These are phyloP conservation scores for Malurus leucopterus DNA, from an alignment of 2,797 vertebrate species.

Conservation along the genomic window DNA sequence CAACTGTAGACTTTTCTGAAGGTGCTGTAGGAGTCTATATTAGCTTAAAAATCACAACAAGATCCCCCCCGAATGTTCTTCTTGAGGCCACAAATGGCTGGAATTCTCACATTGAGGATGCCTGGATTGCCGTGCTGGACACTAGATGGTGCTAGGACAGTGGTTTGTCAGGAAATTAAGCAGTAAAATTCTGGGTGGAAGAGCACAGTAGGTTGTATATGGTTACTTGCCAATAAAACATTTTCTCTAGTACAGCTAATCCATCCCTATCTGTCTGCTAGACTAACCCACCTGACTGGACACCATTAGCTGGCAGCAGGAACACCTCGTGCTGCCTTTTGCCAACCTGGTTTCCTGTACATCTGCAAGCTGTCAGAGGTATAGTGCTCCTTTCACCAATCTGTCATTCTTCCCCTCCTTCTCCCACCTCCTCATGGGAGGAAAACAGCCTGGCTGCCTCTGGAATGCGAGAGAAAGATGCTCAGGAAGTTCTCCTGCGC, in stretches of 20 bases:
- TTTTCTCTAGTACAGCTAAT: slow-evolving; percentile 12
- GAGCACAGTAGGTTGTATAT: neutral
- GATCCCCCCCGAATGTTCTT: accelerated
- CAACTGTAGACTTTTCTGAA: neutral
- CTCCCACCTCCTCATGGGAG: neutral
- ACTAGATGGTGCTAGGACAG: slow-evolving; percentile 58
- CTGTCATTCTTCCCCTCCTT: neutral
- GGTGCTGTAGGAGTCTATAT: neutral
- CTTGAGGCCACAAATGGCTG: accelerated
- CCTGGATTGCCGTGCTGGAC: neutral
- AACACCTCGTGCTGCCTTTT: neutral
- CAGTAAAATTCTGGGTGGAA: neutral
- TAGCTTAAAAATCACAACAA: neutral
- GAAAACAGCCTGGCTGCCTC: neutral
- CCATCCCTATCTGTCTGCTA: neutral
- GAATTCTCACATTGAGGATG: accelerated
- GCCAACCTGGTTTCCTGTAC: neutral
- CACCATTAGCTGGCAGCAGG: neutral
- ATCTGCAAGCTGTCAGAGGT: neutral
- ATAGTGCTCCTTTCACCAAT: neutral
- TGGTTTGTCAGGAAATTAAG: neutral
- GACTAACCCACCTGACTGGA: slow-evolving; percentile 6
- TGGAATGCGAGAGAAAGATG: neutral
- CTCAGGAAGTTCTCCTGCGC: neutral
- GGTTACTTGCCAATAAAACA: neutral